phyloP scores from a whole-genome alignment of 2,888 invertebrate genomes.

The Morpho achilles region DNA sequence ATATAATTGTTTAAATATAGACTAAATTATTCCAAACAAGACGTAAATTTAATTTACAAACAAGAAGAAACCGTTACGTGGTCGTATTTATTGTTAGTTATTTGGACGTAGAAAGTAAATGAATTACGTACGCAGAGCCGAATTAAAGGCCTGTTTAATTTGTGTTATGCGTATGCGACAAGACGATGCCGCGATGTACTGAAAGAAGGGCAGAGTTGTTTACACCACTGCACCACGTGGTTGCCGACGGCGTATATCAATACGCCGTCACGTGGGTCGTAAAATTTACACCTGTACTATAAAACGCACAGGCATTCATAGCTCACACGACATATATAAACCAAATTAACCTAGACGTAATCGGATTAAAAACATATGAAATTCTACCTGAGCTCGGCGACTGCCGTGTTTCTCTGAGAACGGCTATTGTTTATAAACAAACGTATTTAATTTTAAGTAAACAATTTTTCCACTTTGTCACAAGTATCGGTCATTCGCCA shows the following conservation, averaged over 20 bases:
- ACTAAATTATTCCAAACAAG: too few species aligned
- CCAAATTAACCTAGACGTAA: slow-evolving; percentile 49
- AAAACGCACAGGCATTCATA: slow-evolving; percentile 32
- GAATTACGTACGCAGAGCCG: too few species aligned
- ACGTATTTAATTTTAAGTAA: slow-evolving; percentile 31
- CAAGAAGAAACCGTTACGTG: too few species aligned
- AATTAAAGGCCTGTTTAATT: neutral
- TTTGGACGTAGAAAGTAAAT: too few species aligned
- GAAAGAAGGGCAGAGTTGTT: slow-evolving; percentile 61
- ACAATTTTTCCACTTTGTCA: slow-evolving; percentile 45
- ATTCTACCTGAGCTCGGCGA: slow-evolving; percentile 72
- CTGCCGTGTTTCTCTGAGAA: slow-evolving; percentile 62
- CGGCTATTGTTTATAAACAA: slow-evolving; percentile 42
- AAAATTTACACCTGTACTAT: slow-evolving; percentile 46
- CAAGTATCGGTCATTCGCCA: slow-evolving; percentile 53
- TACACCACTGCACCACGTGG: slow-evolving; percentile 71
- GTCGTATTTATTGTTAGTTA: too few species aligned
- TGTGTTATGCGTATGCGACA: slow-evolving; percentile 23
- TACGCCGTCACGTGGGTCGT: slow-evolving; percentile 63
- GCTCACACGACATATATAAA: slow-evolving; percentile 34
- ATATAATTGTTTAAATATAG: too few species aligned
- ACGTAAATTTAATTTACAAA: too few species aligned
- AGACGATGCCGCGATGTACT: slow-evolving; percentile 38
- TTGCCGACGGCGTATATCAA: slow-evolving; percentile 40
- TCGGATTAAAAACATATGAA: slow-evolving; percentile 63